phyloP scores from a whole-genome alignment of 2,888 invertebrate species.

The Perizoma flavofasciatum region DNA sequence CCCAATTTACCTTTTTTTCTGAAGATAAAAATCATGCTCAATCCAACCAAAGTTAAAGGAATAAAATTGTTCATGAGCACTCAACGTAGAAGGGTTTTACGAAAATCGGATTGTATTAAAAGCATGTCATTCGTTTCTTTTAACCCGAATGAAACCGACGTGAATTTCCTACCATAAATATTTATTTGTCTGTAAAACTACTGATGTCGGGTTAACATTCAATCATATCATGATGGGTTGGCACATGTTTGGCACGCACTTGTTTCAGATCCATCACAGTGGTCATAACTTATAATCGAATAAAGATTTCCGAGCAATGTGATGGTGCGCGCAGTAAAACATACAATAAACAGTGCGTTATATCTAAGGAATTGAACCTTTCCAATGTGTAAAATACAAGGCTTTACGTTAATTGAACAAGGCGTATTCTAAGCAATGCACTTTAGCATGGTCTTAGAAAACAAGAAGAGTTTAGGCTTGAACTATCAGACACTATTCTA shows the following conservation, averaged over 20 bases:
- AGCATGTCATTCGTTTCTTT: conserved; percentile 10
- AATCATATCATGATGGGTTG: conserved; percentile 30
- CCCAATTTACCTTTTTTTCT: conserved; percentile 24
- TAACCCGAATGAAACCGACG: conserved; percentile 17
- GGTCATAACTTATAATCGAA: conserved; percentile 45
- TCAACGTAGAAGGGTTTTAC: conserved; percentile 24
- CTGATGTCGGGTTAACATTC: conserved; percentile 23
- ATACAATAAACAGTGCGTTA: background rate
- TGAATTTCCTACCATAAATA: conserved; percentile 17
- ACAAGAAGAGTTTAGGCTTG: too few species aligned
- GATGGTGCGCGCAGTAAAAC: too few species aligned
- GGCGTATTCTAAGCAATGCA: too few species aligned
- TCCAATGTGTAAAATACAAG: too few species aligned
- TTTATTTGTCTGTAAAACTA: conserved; percentile 22
- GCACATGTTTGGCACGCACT: conserved; percentile 31
- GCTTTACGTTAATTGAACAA: too few species aligned
- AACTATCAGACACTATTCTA: too few species aligned
- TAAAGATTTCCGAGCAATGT: too few species aligned
- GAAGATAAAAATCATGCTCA: conserved; percentile 21
- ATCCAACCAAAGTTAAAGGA: conserved; percentile 15
- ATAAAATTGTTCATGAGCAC: conserved; percentile 22
- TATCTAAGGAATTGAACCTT: background rate
- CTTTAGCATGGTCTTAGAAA: too few species aligned
- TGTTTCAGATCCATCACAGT: conserved; percentile 45
- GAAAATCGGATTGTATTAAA: conserved; percentile 22